These are phyloP conservation scores for Gorsachius goisagi DNA, from an alignment of 2,113 vertebrate genomes.

Conservation along the genomic window DNA sequence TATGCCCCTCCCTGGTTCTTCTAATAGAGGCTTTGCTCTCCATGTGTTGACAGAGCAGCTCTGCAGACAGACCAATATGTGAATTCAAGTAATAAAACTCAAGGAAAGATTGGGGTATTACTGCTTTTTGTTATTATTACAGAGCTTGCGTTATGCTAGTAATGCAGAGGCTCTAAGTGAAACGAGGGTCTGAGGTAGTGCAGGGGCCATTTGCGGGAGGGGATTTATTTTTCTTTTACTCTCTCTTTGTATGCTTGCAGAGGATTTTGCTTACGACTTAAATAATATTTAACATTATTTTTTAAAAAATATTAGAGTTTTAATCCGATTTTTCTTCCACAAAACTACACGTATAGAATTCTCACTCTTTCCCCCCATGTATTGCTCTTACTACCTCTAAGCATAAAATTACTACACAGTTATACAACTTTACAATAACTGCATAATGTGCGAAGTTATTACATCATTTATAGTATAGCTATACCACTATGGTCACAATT, in stretches of 20 bases:
- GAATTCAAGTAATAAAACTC: not conserved
- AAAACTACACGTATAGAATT: not conserved
- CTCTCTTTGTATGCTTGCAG: not conserved
- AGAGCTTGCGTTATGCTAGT: not conserved
- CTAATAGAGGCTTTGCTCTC: not conserved
- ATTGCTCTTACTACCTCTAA: not conserved
- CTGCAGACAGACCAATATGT: not conserved
- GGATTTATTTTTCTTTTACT: not conserved
- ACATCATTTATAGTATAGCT: not conserved
- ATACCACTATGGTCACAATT: not conserved
- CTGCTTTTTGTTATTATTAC: not conserved
- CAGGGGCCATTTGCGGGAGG: not conserved
- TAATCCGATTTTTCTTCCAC: not conserved
- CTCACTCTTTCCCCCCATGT: not conserved
- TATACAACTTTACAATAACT: not conserved
- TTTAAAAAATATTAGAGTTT: not conserved
- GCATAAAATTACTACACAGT: not conserved
- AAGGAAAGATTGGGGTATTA: not conserved
- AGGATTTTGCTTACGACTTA: not conserved
- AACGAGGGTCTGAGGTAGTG: not conserved
- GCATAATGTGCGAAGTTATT: not conserved
- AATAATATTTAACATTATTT: not conserved
- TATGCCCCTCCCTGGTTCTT: not conserved
- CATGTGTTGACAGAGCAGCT: not conserved
- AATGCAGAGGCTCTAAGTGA: rapidly evolving